phyloP scores from a whole-genome alignment of 2,888 invertebrate genomes.

The Dolomedes plantarius region DNA sequence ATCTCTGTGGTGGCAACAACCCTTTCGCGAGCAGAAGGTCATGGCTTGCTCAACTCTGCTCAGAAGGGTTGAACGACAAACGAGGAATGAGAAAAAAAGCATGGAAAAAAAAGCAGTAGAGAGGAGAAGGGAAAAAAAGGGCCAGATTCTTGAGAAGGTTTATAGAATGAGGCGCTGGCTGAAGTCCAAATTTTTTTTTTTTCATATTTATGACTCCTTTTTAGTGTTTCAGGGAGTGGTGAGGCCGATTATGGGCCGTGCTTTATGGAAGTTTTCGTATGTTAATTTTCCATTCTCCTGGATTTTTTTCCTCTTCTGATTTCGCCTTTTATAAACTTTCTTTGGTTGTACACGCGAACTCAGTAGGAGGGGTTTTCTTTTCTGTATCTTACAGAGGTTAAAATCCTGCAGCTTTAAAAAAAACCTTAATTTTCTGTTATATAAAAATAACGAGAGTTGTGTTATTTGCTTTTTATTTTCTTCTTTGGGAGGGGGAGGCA shows the following conservation, averaged over 20 bases:
- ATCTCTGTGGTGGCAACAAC: background rate
- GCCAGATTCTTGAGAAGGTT: background rate
- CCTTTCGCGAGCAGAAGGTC: constrained; percentile 16
- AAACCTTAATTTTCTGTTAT: too few relatives aligned
- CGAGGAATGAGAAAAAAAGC: background rate
- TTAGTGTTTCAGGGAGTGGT: constrained; percentile 12
- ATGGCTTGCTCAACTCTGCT: constrained; percentile 18
- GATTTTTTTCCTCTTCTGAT: too few relatives aligned
- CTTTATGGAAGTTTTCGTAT: background rate
- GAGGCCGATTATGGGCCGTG: background rate
- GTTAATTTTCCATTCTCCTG: background rate
- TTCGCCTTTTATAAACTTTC: too few relatives aligned
- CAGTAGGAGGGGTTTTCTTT: too few relatives aligned
- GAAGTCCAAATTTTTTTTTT: background rate
- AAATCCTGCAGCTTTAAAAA: too few relatives aligned
- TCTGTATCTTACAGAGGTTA: too few relatives aligned
- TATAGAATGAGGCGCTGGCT: background rate
- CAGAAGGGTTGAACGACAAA: constrained; percentile 5
- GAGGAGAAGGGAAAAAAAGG: background rate
- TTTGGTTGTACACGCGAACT: too few relatives aligned
- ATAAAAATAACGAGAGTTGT: too few relatives aligned
- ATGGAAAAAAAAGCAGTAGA: background rate
- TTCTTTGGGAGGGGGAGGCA: too few relatives aligned
- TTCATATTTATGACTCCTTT: background rate
- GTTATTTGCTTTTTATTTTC: too few relatives aligned